These are phyloP conservation scores for Branchipolynoe longqiensis DNA, from an alignment of 2,888 invertebrate genomes.

Conservation along the genomic window DNA sequence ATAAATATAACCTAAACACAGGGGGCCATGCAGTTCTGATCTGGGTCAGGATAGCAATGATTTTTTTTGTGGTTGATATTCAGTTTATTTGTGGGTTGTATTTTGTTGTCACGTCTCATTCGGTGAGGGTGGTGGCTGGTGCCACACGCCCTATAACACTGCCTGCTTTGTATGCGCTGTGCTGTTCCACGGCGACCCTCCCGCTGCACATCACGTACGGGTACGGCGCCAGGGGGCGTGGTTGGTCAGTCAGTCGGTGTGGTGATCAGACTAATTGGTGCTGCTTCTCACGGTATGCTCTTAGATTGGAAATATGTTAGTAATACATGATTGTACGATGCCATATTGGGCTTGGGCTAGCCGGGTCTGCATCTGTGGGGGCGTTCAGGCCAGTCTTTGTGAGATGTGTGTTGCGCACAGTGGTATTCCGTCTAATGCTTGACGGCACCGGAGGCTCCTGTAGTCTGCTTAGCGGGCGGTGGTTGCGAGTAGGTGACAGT, in stretches of 20 bases:
- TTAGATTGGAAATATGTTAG: constrained; percentile 1
- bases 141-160: constrained; percentile 1
- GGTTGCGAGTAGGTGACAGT: too few species aligned
- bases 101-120: too few species aligned
- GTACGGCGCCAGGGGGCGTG: background rate
- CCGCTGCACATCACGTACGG: background rate
- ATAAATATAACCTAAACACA: background rate
- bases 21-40: constrained; percentile 51
- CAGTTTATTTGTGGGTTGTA: constrained; percentile 36
- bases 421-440: too few species aligned
- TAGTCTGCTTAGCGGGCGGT: too few species aligned
- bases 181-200: constrained; percentile 24
- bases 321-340: background rate
- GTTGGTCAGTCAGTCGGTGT: constrained; percentile 53
- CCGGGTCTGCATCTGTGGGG: background rate
- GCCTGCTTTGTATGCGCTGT: constrained; percentile 40
- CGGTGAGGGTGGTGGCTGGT: background rate
- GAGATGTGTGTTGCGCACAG: too few species aligned
- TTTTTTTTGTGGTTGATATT: too few species aligned
- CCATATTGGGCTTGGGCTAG: too few species aligned
- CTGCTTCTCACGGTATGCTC: constrained; percentile 10
- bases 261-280: background rate
- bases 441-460: too few species aligned
- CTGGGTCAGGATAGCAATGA: background rate
- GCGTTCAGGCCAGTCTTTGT: background rate